Conservation (phyloP, 2,797 vertebrate genomes). For the Enteromius argenteus region DNA sequence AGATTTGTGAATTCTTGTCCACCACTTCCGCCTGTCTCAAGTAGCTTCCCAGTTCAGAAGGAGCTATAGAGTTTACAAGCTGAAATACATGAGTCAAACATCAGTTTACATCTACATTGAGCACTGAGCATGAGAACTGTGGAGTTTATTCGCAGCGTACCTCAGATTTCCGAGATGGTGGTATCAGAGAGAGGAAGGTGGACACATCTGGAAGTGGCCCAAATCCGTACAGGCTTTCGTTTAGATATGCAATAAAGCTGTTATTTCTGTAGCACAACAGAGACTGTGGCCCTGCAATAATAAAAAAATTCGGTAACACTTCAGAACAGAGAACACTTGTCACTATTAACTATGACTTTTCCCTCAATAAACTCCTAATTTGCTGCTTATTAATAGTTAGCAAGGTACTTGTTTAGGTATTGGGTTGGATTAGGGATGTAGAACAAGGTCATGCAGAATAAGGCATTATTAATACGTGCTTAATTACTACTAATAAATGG, state of each 20-base stretch:
- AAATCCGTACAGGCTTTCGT: constrained; percentile 41
- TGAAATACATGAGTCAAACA: constrained; percentile 21
- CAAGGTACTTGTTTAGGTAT: no score
- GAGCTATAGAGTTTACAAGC: constrained; percentile 49
- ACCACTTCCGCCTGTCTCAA: constrained; percentile 28
- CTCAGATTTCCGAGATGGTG: constrained; percentile 15
- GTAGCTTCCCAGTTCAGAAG: constrained; percentile 45
- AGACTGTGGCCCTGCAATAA: constrained; percentile 39
- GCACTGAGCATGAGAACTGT: background rate
- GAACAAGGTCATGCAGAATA: no score
- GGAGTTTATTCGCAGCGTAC: background rate
- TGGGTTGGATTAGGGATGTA: no score
- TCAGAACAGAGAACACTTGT: no score
- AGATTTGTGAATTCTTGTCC: constrained; percentile 40
- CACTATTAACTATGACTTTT: no score
- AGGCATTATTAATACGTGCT: no score
- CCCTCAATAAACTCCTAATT: no score
- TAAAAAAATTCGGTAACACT: background rate
- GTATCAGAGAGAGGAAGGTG: constrained; percentile 51
- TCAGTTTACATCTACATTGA: background rate
- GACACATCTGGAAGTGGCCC: constrained; percentile 40
- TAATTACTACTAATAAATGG: no score
- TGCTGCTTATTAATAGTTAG: no score
- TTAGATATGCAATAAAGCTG: constrained; percentile 52
- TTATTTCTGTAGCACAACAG: constrained; percentile 52